Evolutionary conservation across 2,888 invertebrate species (phyloP), one percentile per base, ranked within the genome.

Genomic region (Pyralis farinalis): DNA sequence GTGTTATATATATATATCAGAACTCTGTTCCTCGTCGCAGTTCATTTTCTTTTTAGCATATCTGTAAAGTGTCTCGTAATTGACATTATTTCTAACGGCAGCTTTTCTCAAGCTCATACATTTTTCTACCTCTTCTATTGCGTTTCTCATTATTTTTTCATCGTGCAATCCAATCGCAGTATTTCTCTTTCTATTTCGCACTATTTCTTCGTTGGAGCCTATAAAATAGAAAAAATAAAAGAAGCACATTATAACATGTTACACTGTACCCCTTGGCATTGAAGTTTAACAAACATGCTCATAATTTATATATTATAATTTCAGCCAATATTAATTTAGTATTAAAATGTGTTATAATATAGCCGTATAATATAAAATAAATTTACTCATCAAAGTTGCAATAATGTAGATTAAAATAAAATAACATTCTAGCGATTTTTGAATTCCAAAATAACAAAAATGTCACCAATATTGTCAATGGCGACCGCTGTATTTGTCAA

Each of bases 161-260:
- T 34, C 42, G 34, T 44, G 42, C 44, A 47, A 40, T 37, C 47
- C 40, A 16, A 40, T 34, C 42, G 42, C 42, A 11, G 42, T 47
- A 43, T 47, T 47, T 37, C 44, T 44, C 38, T 44, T 48, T 34
- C 40, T 40, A 34, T 43, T 46, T 42, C 37, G 30, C 33, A 39
- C 40, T 41, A 40, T 45, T 35, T n/a, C 37, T 34, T 48, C 29
- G 12, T 20, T 28, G 16, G 29, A 40, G 29, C 40, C 35, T 22
- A 9, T 22, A 35, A 40, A 8, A 35, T 9, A 27, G 5, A 28
- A 34, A 28, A 37, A 7, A 35, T 30, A 35, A 35, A 35, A 21
- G 41, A 12, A 22, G 30, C 35, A 30, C 11, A 42, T 22, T 37
- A 33, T 37, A 38, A 43, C 38, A 43, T 34, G 35, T 40, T 20